Conservation (phyloP, 2,113 vertebrate genomes). For the Felis catus region DNA sequence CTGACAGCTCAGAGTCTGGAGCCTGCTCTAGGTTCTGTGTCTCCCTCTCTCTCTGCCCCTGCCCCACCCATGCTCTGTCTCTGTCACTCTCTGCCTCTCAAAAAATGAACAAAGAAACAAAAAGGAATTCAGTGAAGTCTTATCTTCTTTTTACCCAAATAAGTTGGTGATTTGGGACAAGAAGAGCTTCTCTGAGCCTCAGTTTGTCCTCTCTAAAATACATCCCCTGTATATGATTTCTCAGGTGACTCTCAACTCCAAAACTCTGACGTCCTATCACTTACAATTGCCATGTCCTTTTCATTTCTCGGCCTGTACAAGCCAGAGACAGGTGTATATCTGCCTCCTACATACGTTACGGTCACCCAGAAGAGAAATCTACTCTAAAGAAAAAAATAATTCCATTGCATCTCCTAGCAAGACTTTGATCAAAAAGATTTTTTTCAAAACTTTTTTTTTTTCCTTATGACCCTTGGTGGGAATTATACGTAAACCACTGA, state of each 20-base stretch:
- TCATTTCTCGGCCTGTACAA: background rate
- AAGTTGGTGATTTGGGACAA: background rate
- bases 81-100: too few relatives aligned
- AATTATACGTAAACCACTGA: conserved; percentile 8
- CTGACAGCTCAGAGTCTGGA: too few relatives aligned
- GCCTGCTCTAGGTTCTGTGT: too few relatives aligned
- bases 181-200: background rate
- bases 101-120: too few relatives aligned
- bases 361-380: background rate
- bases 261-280: background rate
- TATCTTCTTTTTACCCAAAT: fast-evolving
- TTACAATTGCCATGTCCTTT: background rate
- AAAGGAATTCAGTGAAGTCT: too few relatives aligned
- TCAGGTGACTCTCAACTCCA: background rate
- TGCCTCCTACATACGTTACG: background rate
- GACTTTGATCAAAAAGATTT: background rate
- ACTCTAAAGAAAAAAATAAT: background rate
- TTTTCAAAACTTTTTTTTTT: background rate
- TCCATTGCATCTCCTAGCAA: background rate
- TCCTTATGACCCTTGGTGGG: background rate
- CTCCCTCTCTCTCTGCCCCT: too few relatives aligned
- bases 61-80: too few relatives aligned
- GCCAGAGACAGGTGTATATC: background rate
- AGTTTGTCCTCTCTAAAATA: background rate
- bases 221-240: too few relatives aligned